Evolutionary conservation across 1,140 invertebrate genomes (phyloP), one percentile per base, ranked within the genome.

Genomic region (Tetragonula clypearis): DNA sequence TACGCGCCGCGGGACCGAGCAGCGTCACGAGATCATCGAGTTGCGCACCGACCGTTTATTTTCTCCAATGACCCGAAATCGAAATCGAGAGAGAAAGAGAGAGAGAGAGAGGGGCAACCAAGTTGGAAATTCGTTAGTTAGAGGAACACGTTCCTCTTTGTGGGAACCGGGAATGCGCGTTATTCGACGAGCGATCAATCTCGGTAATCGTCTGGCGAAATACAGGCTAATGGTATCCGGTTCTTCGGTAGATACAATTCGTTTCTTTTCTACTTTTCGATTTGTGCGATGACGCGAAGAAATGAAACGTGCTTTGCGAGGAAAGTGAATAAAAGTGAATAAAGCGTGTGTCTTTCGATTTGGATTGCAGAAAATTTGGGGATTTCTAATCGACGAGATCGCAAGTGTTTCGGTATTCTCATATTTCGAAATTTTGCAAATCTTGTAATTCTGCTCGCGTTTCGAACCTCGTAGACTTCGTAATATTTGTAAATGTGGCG

Each of bases 41-140:
- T 62, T 11, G 23, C 60, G 60, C 23, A 6, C 41, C 26, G 58
- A 49, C 77, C 76, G 80, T 69, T 85, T 82, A 35, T 75, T 83
- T 79, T 66, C 19, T 35, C 15, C 60, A 23, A 12, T 26, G 56
- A 30, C 21, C 21, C 68, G 66, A 84, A 88, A 89, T 82, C 75
- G 41, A 85, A 86, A 75, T 56, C 26, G 56, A 11, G 62, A 84
- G 35, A 86, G 11, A 55, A 1, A 55, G 53, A 55, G 19, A 14
- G 56, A 5, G 58, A 14, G 55, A 15, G 53, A 12, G 19, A 21
- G 21, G n/a, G 19, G 49, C 14, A 62, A 35, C 41, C 35, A 6
- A 35, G 53, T 58, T 66, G 75, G 78, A 84, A 78, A 49, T 49
- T 49, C 6, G 41, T 78, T 84, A 74, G 74, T 84, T 78, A 84